Evolutionary conservation across 2,888 invertebrate species (phyloP), one percentile per base, ranked within the genome.

Genomic region (Empis livida): DNA sequence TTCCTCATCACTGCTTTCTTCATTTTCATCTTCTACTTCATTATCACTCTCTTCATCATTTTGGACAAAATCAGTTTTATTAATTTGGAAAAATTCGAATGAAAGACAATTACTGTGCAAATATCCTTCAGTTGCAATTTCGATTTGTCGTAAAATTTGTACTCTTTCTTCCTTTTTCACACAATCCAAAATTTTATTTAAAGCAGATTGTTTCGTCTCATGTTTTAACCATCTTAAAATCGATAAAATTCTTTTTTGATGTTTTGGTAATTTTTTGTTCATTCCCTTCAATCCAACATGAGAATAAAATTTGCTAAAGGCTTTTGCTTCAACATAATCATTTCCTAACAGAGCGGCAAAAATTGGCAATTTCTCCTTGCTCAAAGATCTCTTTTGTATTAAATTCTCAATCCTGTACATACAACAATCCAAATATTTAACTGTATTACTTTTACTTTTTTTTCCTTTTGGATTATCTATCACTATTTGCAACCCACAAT

Each of bases 281-380:
- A 27, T 53, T 41, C 73, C 73, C 15, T 67, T 71, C 49, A 68
- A 71, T 42, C 68, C 72, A 8, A 84, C 61, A 44, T 80, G 77
- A 0, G 72, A 65, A 58, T 82, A 85, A 63, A 93, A 90, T 53
- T 78, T 76, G 2, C 70, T 71, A 59, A 92, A 90, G 0, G 76
- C 72, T 5, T 70, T 71, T 49, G 74, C 74, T 37, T 80, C 73
- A 10, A 92, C 80, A 67, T 85, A 93, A 68, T 95, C 95, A 71
- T 95, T 95, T 2, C 94, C 95, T 9, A 93, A 69, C 32, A 94
- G 62, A 1, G 86, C 83, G 1, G 90, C 88, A 52, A 91, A 73
- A 17, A 95, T 62, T 0, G 92, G 90, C 43, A 95, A 62, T 51
- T 84, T 68, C 14, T 77, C 75, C 53, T 75, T 75, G 51, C 80